Evolutionary conservation across 2,888 invertebrate species (phyloP).

Genomic region (Eilema sororculum): DNA sequence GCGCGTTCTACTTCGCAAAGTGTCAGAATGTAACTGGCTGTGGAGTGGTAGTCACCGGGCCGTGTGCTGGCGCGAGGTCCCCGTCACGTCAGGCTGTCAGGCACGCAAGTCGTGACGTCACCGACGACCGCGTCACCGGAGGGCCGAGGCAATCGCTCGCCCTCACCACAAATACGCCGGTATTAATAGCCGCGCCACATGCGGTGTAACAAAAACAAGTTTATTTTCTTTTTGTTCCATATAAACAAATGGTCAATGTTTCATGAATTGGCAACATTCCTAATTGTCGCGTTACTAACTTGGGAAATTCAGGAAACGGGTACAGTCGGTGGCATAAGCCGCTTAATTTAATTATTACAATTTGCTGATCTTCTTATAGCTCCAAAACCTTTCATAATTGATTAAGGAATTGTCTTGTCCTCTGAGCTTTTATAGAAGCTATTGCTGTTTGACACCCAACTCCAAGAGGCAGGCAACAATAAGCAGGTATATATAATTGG

Average conservation of each 20-base stretch:
- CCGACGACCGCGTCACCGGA: conserved; percentile 34
- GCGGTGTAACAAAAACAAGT: conserved; percentile 25
- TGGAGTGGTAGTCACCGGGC: conserved; percentile 28
- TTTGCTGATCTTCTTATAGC: neutral
- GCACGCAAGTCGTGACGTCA: conserved; percentile 54
- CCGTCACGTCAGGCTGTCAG: conserved; percentile 47
- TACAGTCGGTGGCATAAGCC: neutral
- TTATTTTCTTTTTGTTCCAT: conserved; percentile 26
- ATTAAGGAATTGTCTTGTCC: no score
- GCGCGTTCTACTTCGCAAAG: conserved; percentile 36
- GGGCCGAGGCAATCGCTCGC: conserved; percentile 38
- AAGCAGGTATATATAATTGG: neutral
- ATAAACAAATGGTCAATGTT: conserved; percentile 35
- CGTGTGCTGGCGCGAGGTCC: conserved; percentile 33
- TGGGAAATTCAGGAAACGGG: neutral
- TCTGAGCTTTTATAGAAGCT: neutral
- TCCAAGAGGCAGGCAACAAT: no score
- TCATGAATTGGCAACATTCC: conserved; percentile 27
- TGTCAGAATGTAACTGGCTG: conserved; percentile 43
- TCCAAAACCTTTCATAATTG: neutral
- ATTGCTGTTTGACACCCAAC: neutral
- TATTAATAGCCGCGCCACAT: conserved; percentile 38
- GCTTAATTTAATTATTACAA: neutral
- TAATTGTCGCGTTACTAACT: conserved; percentile 2
- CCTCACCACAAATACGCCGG: conserved; percentile 35